These are phyloP conservation scores for Eupithecia tripunctaria DNA, from an alignment of 2,888 invertebrate species.

Conservation along the genomic window DNA sequence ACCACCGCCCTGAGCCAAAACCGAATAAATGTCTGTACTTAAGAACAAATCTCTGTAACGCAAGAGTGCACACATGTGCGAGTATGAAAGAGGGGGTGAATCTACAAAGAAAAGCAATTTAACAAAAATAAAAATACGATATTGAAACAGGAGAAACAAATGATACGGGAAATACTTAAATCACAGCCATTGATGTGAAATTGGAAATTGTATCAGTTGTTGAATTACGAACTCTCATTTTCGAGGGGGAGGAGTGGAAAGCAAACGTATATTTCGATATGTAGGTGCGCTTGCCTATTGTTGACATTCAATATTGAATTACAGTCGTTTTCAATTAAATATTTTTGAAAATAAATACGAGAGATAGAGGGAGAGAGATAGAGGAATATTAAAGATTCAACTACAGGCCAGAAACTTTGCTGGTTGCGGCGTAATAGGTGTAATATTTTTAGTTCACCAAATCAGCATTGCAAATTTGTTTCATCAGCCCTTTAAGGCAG, in stretches of 20 bases:
- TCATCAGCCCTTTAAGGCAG: no score
- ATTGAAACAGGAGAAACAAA: slow-evolving; percentile 77
- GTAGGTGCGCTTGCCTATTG: neutral
- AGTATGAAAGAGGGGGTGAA: slow-evolving; percentile 38
- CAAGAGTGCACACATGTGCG: slow-evolving; percentile 65
- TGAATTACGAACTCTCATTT: slow-evolving; percentile 54
- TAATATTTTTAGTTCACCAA: no score
- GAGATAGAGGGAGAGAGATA: no score
- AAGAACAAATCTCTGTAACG: slow-evolving; percentile 80
- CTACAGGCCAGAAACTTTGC: neutral
- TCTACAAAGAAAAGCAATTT: slow-evolving; percentile 82
- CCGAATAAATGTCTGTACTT: slow-evolving; percentile 79
- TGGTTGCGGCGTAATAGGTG: neutral
- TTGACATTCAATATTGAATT: neutral
- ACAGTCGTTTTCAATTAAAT: neutral
- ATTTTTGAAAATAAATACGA: neutral
- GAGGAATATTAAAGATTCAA: neutral
- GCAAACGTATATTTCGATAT: neutral
- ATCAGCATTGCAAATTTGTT: no score
- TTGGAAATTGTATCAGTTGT: slow-evolving; percentile 63
- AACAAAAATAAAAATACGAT: slow-evolving; percentile 79
- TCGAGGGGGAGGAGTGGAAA: slow-evolving; percentile 25
- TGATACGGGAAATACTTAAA: slow-evolving; percentile 83
- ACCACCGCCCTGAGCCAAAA: slow-evolving; percentile 73
- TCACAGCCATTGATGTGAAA: slow-evolving; percentile 78